Percentiles rank a stretch among this genome's conserved stretches.
phyloP scores from a whole-genome alignment of 2,113 vertebrate genomes.

The Lontra canadensis region DNA sequence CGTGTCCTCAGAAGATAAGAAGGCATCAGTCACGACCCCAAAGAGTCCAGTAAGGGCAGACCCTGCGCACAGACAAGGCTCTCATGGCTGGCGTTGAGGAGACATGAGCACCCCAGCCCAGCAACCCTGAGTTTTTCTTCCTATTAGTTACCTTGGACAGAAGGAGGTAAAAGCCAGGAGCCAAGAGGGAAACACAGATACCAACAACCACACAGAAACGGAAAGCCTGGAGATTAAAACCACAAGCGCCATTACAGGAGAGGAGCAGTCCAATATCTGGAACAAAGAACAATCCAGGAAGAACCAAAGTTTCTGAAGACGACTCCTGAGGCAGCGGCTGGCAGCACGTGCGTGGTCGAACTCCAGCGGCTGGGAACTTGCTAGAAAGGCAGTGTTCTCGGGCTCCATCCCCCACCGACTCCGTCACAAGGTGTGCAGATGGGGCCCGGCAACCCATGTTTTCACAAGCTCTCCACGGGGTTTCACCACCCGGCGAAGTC shows the following conservation, averaged over 20 bases:
- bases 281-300: background rate
- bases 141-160: background rate
- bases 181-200: background rate
- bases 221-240: too few relatives aligned
- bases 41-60: background rate
- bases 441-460: too few relatives aligned
- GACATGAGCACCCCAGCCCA: fast-evolving
- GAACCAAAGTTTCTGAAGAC: background rate
- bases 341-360: fast-evolving
- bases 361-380: fast-evolving
- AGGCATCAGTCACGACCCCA: background rate
- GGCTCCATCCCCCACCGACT: background rate
- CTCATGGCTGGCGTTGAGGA: fast-evolving
- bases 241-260: background rate
- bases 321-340: background rate
- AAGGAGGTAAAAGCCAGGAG: background rate
- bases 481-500: fast-evolving
- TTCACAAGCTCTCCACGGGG: background rate
- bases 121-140: background rate
- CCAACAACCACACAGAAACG: too few relatives aligned
- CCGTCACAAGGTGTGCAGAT: background rate
- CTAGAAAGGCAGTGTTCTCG: background rate
- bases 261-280: fast-evolving
- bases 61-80: fast-evolving
- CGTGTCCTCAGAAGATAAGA: background rate